Evolutionary conservation across 2,888 invertebrate genomes (phyloP).

Genomic region (Himalopsyche tibetana): DNA sequence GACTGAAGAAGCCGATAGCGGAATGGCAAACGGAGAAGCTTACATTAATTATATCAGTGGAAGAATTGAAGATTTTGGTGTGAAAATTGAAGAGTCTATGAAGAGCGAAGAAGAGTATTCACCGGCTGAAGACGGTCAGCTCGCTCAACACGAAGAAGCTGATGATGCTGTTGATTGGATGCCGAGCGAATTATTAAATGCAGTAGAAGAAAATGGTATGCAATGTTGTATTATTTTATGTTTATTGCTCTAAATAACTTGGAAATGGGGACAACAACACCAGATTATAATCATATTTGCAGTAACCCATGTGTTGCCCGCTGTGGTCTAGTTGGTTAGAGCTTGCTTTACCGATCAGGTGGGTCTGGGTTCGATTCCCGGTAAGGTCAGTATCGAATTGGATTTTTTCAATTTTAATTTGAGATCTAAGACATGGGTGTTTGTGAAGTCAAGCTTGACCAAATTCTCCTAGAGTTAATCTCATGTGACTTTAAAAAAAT

Average conservation of each 20-base stretch:
- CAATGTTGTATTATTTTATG: background rate
- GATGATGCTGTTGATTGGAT: conserved; percentile 2
- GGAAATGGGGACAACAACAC: too few relatives aligned
- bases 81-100: conserved; percentile 17
- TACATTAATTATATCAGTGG: conserved; percentile 7
- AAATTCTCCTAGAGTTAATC: too few relatives aligned
- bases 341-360: too few relatives aligned
- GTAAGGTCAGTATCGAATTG: too few relatives aligned
- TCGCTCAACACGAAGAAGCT: background rate
- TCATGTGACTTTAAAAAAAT: too few relatives aligned
- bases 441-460: too few relatives aligned
- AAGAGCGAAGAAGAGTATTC: conserved; percentile 14
- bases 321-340: too few relatives aligned
- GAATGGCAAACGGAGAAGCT: background rate
- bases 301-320: too few relatives aligned
- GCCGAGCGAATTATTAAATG: background rate
- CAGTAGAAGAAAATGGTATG: background rate
- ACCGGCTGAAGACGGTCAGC: background rate
- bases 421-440: too few relatives aligned
- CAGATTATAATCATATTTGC: too few relatives aligned
- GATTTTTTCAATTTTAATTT: too few relatives aligned
- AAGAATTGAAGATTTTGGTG: background rate
- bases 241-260: background rate
- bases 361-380: too few relatives aligned
- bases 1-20: background rate